phyloP scores from a whole-genome alignment of 2,797 vertebrate genomes.

The Tauraco hartlaubi region DNA sequence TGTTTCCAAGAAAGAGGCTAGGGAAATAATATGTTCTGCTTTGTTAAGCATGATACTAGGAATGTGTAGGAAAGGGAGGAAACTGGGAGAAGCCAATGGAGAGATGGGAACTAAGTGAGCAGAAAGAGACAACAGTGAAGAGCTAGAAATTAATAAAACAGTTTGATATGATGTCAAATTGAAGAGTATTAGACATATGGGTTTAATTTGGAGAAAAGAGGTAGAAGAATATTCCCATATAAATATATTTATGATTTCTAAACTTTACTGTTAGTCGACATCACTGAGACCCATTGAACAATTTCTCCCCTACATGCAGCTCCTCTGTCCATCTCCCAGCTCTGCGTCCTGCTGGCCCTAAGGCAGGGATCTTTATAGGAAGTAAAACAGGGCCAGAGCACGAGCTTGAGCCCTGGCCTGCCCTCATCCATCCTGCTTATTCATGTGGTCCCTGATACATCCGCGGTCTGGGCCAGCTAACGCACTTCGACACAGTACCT shows the following conservation, averaged over 20 bases:
- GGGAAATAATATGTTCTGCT: slow-evolving; percentile 27
- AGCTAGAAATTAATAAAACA: not conserved
- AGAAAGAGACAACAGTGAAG: not conserved
- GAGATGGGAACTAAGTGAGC: not conserved
- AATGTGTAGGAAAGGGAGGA: not conserved
- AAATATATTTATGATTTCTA: not conserved
- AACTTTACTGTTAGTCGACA: not conserved
- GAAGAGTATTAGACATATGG: not conserved
- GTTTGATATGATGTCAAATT: not conserved
- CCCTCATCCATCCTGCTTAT: not conserved
- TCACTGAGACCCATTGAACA: not conserved
- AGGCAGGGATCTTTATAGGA: not conserved
- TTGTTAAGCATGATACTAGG: not conserved
- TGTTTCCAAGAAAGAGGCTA: not conserved
- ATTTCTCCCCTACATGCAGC: not conserved
- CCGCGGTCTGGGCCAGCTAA: not conserved
- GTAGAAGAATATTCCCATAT: not conserved
- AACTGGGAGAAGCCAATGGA: not conserved
- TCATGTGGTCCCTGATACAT: not conserved
- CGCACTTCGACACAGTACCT: not conserved
- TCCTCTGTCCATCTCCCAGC: not conserved
- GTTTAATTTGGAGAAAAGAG: not conserved
- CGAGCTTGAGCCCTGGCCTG: not conserved
- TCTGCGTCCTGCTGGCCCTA: not conserved
- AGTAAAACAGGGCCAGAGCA: not conserved